These are phyloP conservation scores for Channa argus DNA, from an alignment of 2,113 vertebrate genomes.

Conservation along the genomic window DNA sequence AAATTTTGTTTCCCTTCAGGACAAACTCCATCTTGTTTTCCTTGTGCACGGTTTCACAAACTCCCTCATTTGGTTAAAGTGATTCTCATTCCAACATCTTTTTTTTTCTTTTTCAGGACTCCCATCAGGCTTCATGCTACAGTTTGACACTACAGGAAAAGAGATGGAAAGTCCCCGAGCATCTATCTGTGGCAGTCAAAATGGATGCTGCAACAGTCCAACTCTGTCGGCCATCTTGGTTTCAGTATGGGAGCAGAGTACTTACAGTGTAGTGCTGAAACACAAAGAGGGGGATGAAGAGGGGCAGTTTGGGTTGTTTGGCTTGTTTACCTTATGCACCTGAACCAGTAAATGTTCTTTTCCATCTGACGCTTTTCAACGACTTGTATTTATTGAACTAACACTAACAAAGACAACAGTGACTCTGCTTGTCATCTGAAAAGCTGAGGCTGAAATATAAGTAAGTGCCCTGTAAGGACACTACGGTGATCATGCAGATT, in stretches of 20 bases:
- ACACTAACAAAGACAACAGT: too few species aligned
- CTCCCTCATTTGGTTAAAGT: background rate
- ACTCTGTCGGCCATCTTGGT: slow-evolving; percentile 36
- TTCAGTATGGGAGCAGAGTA: background rate
- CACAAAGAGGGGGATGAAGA: slow-evolving; percentile 1
- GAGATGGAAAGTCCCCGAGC: background rate
- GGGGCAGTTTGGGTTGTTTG: background rate
- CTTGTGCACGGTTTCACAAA: background rate
- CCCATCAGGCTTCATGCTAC: background rate
- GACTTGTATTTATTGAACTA: background rate
- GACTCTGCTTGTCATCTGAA: too few species aligned
- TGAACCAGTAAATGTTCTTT: background rate
- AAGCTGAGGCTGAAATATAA: too few species aligned
- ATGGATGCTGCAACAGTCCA: background rate
- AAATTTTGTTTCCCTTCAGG: background rate
- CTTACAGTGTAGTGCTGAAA: background rate
- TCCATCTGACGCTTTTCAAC: background rate
- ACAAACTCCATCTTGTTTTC: background rate
- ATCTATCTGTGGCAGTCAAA: slow-evolving; percentile 39
- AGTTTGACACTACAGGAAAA: slow-evolving; percentile 9
- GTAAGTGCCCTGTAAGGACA: too few species aligned
- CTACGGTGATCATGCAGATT: too few species aligned
- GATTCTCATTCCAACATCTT: background rate
- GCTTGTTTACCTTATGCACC: background rate
- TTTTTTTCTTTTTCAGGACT: slow-evolving; percentile 46